Conservation (phyloP, 2,888 invertebrate genomes). For the Pyralis farinalis region DNA sequence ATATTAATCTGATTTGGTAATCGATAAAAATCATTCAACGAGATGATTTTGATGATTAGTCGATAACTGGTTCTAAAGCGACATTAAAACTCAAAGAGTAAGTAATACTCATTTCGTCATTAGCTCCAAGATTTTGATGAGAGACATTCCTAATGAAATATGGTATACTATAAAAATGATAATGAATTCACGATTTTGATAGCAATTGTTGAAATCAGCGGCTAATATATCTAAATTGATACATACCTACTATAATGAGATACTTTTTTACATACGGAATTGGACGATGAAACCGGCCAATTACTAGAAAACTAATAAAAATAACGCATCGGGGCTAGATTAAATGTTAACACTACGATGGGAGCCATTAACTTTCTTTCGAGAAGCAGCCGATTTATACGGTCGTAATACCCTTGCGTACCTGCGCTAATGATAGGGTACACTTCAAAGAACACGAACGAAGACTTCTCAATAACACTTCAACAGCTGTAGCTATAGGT, state of each 20-base stretch:
- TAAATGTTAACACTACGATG: no score
- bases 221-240: no score
- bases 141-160: background rate
- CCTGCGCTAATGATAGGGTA: conserved; percentile 72
- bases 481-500: conserved; percentile 36
- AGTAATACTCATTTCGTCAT: background rate
- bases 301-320: no score
- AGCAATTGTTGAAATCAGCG: no score
- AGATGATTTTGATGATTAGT: background rate
- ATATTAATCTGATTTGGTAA: background rate
- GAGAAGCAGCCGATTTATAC: conserved; percentile 39
- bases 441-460: conserved; percentile 21
- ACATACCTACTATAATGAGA: no score
- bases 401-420: conserved; percentile 38
- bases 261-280: no score
- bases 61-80: background rate
- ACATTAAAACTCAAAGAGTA: background rate
- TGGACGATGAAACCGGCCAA: no score
- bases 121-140: background rate
- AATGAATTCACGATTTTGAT: background rate
- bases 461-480: conserved; percentile 51
- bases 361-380: no score
- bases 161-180: background rate
- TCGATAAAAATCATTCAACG: background rate
- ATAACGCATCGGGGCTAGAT: no score